Conservation (phyloP, 2,797 vertebrate genomes). For the Tragelaphus oryx region DNA sequence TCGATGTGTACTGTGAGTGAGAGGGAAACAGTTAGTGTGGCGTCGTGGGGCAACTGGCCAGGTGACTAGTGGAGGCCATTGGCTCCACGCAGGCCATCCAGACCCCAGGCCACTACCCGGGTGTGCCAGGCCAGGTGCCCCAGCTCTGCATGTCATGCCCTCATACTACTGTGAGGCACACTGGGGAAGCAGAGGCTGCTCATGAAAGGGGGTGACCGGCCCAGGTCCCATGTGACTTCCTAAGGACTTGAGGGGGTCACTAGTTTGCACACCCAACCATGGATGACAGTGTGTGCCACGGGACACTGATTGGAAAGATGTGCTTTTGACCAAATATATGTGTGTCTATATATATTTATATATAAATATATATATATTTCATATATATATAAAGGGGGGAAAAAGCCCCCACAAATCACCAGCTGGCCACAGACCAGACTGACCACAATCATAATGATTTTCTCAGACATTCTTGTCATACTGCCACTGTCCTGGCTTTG, state of each 20-base stretch:
- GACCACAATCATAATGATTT: rapidly evolving
- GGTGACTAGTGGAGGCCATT: rapidly evolving
- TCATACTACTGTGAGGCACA: rapidly evolving
- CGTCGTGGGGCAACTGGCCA: rapidly evolving
- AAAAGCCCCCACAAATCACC: too few species aligned
- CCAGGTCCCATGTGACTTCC: not conserved
- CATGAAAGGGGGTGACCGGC: not conserved
- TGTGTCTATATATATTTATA: not conserved
- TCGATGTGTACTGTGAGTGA: slow-evolving; percentile 89
- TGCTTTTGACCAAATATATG: not conserved
- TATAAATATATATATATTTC: not conserved
- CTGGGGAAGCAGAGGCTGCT: not conserved
- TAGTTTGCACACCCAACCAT: not conserved
- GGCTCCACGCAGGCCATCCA: not conserved
- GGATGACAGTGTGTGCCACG: not conserved
- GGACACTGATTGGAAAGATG: not conserved
- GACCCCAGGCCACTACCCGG: rapidly evolving
- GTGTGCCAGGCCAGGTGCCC: rapidly evolving
- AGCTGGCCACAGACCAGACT: not conserved
- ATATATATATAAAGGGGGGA: too few species aligned
- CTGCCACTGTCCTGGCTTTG: not conserved
- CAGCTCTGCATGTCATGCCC: rapidly evolving
- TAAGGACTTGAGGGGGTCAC: not conserved
- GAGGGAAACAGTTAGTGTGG: not conserved
- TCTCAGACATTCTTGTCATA: rapidly evolving